A percentile compares a stretch with the other conserved stretches of the same genome.
These are phyloP conservation scores for Pseudoatta argentina DNA, from an alignment of 1,140 invertebrate species.

Conservation along the genomic window DNA sequence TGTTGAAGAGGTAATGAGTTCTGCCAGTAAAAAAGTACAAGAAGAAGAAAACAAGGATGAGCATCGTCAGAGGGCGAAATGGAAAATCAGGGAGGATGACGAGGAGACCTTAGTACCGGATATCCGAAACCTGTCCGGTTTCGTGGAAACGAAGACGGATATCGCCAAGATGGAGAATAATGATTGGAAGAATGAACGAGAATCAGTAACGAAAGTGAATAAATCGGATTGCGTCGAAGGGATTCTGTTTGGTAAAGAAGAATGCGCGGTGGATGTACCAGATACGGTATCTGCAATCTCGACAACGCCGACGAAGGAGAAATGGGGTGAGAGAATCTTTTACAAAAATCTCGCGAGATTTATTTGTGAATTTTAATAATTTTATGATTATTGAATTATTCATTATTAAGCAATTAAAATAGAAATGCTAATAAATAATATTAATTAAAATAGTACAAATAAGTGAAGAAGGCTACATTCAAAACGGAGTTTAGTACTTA, in stretches of 20 bases:
- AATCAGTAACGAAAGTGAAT: conserved; percentile 24
- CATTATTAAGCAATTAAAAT: background rate
- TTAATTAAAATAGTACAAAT: background rate
- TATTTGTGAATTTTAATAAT: background rate
- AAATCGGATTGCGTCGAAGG: conserved; percentile 16
- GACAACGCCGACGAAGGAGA: conserved; percentile 36
- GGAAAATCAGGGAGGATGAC: conserved; percentile 76
- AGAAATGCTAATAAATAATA: background rate
- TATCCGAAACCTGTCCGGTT: conserved; percentile 53
- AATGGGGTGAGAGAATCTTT: conserved; percentile 63
- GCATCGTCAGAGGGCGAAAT: conserved; percentile 72
- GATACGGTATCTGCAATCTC: conserved; percentile 63
- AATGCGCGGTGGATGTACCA: conserved; percentile 76
- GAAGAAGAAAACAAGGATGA: conserved; percentile 50
- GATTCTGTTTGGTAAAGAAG: conserved; percentile 72
- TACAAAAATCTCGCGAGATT: background rate
- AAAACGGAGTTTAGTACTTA: no score
- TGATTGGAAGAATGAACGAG: conserved; percentile 53
- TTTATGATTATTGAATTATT: background rate
- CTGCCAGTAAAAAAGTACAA: conserved; percentile 62
- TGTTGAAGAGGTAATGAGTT: conserved; percentile 76
- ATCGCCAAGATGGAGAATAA: conserved; percentile 25
- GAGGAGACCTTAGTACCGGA: conserved; percentile 73
- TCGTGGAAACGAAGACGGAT: conserved; percentile 5
- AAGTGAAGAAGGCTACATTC: no score